phyloP scores from a whole-genome alignment of 2,113 vertebrate species.

The Oncorhynchus nerka region DNA sequence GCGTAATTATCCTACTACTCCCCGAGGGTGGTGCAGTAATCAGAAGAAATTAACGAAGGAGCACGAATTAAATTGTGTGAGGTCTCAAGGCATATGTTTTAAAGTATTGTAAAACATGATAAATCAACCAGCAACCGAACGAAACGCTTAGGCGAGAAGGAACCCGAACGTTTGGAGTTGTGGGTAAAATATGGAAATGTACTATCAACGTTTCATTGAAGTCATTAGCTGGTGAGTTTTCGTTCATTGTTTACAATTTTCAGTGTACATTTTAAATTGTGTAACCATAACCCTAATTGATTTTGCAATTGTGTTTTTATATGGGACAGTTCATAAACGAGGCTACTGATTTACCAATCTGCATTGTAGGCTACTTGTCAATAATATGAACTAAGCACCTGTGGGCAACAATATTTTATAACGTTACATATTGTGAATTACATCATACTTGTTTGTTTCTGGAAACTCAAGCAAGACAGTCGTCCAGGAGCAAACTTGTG shows the following conservation, averaged over 20 bases:
- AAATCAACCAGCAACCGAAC: constrained; percentile 9
- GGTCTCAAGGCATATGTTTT: constrained; percentile 55
- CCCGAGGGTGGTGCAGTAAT: constrained; percentile 49
- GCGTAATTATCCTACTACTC: constrained; percentile 63
- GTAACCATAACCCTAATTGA: background rate
- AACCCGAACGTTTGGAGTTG: background rate
- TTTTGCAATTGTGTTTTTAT: background rate
- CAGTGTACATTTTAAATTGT: background rate
- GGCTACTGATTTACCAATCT: background rate
- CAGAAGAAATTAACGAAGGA: constrained; percentile 57
- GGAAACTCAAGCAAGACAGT: background rate
- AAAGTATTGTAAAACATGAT: constrained; percentile 44
- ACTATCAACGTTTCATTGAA: no score
- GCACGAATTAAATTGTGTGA: constrained; percentile 47
- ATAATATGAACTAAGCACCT: background rate
- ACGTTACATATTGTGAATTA: background rate
- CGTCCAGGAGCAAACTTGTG: no score
- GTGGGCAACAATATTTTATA: background rate
- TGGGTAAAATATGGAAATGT: background rate
- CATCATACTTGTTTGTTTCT: background rate
- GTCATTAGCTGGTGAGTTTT: background rate
- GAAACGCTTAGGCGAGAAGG: constrained; percentile 16
- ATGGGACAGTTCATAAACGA: background rate
- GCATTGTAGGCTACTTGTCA: background rate
- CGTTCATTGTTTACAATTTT: background rate